These are phyloP conservation scores for Chironomus riparius DNA, from an alignment of 2,888 invertebrate genomes.

Conservation along the genomic window DNA sequence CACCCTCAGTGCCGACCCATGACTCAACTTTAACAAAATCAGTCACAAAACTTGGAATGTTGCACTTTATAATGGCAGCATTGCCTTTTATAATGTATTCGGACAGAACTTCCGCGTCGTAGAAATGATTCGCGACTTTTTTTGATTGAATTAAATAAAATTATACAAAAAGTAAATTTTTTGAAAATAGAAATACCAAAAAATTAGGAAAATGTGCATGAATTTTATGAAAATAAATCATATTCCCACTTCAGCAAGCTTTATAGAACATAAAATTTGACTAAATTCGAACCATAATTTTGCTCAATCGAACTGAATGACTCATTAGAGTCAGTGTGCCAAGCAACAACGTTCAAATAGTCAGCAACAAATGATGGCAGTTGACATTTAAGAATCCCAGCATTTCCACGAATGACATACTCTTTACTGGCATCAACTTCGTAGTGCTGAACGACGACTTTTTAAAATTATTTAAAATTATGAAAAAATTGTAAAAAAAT, in stretches of 20 bases:
- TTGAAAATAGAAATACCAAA: background rate
- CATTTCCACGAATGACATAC: conserved; percentile 82
- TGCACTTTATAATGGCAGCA: conserved; percentile 78
- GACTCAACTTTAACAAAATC: conserved; percentile 85
- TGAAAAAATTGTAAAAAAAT: background rate
- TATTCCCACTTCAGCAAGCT: background rate
- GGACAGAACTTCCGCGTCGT: conserved; percentile 79
- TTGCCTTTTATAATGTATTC: conserved; percentile 85
- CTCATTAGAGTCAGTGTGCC: conserved; percentile 59
- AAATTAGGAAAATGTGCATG: too few relatives aligned
- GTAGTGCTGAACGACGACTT: conserved; percentile 85
- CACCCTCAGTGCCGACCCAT: conserved; percentile 60
- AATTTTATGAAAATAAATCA: background rate
- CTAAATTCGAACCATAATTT: background rate
- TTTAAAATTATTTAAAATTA: too few relatives aligned
- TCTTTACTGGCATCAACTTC: conserved; percentile 88
- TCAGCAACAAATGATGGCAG: conserved; percentile 89
- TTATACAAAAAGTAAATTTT: background rate
- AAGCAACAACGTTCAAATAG: conserved; percentile 78
- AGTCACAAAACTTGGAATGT: conserved; percentile 80
- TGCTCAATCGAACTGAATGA: background rate
- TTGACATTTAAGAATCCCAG: conserved; percentile 80
- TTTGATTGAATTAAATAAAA: conserved; percentile 27
- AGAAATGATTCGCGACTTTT: conserved; percentile 79
- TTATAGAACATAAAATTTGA: background rate